A percentile compares a stretch with the other conserved stretches of the same genome.
These are phyloP conservation scores for Ovis canadensis DNA, from an alignment of 2,113 vertebrate species.

Conservation along the genomic window DNA sequence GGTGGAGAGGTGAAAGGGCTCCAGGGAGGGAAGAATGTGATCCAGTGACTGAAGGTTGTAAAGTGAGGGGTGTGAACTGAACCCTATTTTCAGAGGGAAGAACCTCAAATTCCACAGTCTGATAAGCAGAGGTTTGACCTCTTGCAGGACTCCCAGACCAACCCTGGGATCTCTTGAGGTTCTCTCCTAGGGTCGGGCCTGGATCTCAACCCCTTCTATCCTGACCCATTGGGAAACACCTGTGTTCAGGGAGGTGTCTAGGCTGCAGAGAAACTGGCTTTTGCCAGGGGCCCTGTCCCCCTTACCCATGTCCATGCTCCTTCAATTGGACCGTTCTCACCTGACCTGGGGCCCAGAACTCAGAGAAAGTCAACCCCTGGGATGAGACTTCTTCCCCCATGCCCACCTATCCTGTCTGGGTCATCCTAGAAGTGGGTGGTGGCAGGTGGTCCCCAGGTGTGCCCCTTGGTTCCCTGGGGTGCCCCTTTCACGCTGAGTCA, in stretches of 20 bases:
- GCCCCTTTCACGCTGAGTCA: conserved; percentile 61
- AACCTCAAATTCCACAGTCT: background rate
- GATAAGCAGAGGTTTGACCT: background rate
- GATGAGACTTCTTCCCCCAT: background rate
- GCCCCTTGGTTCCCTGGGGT: conserved; percentile 26
- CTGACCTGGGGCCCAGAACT: background rate
- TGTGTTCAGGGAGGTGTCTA: background rate
- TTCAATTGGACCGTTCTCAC: background rate
- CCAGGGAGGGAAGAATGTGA: background rate
- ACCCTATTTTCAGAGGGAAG: background rate
- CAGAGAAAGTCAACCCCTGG: background rate
- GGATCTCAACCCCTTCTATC: background rate
- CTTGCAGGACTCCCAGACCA: background rate
- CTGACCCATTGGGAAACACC: background rate
- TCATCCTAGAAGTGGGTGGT: background rate
- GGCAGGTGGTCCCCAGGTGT: background rate
- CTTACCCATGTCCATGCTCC: conserved; percentile 1
- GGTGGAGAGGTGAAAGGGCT: background rate
- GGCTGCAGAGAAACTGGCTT: background rate
- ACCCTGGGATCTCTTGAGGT: background rate
- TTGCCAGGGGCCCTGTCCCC: background rate
- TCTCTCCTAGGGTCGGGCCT: background rate
- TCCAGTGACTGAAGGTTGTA: background rate
- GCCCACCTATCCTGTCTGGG: background rate
- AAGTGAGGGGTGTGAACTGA: background rate